Evolutionary conservation across 2,113 vertebrate species (phyloP).

Genomic region (Herpetotheres cachinnans): DNA sequence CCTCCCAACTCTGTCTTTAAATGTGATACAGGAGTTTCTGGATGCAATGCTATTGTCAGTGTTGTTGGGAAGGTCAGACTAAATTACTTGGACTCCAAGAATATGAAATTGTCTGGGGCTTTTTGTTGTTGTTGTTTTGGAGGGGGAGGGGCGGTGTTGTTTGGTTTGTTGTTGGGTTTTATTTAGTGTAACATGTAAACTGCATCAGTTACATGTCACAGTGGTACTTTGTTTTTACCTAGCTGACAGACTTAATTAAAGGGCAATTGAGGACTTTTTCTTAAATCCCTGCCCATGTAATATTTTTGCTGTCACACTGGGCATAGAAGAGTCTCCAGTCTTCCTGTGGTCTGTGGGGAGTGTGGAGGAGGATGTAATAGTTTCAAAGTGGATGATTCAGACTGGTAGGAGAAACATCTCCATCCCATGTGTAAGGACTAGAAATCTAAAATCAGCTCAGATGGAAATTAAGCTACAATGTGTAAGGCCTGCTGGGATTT

Average conservation of each 20-base stretch:
- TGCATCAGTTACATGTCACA: background rate
- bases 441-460: background rate
- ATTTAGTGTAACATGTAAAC: background rate
- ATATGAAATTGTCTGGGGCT: background rate
- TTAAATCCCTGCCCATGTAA: background rate
- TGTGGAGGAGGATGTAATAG: background rate
- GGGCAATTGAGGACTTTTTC: background rate
- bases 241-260: background rate
- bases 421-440: background rate
- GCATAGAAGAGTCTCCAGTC: background rate
- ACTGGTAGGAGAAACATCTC: background rate
- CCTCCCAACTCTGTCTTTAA: background rate
- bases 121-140: background rate
- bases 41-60: background rate
- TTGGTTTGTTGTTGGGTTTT: background rate
- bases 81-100: background rate
- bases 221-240: background rate
- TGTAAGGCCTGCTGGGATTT: background rate
- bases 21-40: background rate
- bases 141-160: fast-evolving
- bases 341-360: background rate
- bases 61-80: background rate
- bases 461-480: background rate
- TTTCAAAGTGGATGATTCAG: background rate
- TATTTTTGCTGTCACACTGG: background rate